These are phyloP conservation scores for Lutjanus argentimaculatus DNA, from an alignment of 2,797 vertebrate genomes.

Conservation along the genomic window DNA sequence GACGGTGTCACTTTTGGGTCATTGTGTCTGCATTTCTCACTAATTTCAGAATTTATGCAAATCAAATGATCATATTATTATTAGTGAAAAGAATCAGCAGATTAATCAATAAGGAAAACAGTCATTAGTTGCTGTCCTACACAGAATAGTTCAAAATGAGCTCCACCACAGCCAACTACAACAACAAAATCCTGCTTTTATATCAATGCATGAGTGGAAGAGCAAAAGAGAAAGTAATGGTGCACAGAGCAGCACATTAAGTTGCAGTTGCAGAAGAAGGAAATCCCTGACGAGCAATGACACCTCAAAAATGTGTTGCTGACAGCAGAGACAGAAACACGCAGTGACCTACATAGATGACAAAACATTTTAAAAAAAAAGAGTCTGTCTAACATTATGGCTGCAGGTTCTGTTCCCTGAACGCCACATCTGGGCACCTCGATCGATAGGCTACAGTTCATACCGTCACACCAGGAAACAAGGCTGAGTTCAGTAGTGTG, in stretches of 20 bases:
- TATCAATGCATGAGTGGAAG: too few relatives aligned
- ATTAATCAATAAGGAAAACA: too few relatives aligned
- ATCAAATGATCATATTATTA: too few relatives aligned
- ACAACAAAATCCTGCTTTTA: too few relatives aligned
- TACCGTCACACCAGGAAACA: slow-evolving; percentile 64
- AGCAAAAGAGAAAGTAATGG: background rate
- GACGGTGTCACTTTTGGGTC: too few relatives aligned
- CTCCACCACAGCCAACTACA: too few relatives aligned
- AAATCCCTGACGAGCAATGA: background rate
- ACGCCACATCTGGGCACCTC: slow-evolving; percentile 44
- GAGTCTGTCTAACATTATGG: background rate
- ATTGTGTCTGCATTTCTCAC: too few relatives aligned
- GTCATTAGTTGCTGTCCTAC: too few relatives aligned
- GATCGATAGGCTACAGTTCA: slow-evolving; percentile 34
- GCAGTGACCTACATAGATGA: background rate
- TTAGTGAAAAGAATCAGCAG: too few relatives aligned
- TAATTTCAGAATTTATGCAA: too few relatives aligned
- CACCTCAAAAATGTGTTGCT: background rate
- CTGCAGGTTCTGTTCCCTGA: slow-evolving; percentile 26
- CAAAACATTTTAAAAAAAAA: background rate
- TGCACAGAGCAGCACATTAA: slow-evolving; percentile 2
- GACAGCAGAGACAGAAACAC: background rate
- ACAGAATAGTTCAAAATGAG: too few relatives aligned
- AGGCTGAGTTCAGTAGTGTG: slow-evolving; percentile 15
- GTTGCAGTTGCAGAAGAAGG: background rate